Conservation (phyloP, 2,888 invertebrate genomes). For the Acrobasis repandana region DNA sequence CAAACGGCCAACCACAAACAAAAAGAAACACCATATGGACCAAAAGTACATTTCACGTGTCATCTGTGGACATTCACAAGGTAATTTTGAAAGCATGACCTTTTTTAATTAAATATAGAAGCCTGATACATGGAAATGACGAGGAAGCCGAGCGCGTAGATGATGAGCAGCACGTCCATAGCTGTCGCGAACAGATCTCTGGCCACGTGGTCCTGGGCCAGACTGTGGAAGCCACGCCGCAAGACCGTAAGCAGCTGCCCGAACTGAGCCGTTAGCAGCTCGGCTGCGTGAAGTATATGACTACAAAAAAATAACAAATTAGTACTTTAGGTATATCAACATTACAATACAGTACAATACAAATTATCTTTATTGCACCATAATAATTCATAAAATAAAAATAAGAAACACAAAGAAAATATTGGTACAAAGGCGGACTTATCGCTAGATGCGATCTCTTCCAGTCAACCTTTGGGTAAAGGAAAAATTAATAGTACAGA, state of each 20-base stretch:
- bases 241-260: conserved; percentile 31
- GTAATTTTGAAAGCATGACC: neutral
- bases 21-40: too few relatives aligned
- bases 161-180: conserved; percentile 59
- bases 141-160: conserved; percentile 68
- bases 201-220: conserved; percentile 46
- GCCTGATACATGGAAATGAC: conserved; percentile 63
- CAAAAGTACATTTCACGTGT: neutral
- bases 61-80: conserved; percentile 4
- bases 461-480: too few relatives aligned
- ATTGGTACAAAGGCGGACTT: too few relatives aligned
- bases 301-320: conserved; percentile 38
- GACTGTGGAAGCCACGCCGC: conserved; percentile 25
- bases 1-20: too few relatives aligned
- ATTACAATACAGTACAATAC: neutral
- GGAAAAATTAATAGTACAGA: too few relatives aligned
- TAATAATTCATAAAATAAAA: too few relatives aligned
- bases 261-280: conserved; percentile 43
- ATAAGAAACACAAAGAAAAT: too few relatives aligned
- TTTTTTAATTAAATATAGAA: conserved; percentile 31
- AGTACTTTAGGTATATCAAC: too few relatives aligned
- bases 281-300: conserved; percentile 43
- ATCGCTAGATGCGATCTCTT: too few relatives aligned
- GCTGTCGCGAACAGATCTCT: conserved; percentile 57
- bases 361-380: too few relatives aligned